Percentiles rank a stretch among this genome's conserved stretches.
These are phyloP conservation scores for Procambarus virginalis DNA, from an alignment of 1,140 invertebrate genomes.

Conservation along the genomic window DNA sequence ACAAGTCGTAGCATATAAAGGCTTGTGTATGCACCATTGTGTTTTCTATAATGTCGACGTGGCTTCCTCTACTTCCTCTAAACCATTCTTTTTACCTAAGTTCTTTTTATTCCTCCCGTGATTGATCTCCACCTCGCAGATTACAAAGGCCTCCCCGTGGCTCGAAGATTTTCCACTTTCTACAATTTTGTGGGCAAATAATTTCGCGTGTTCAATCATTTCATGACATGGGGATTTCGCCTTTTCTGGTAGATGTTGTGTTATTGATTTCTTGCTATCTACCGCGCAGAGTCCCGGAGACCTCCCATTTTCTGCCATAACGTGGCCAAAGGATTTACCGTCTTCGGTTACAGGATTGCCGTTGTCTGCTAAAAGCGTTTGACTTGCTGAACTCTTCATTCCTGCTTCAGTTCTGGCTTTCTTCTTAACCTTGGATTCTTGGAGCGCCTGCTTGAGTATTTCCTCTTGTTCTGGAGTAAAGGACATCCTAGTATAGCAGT, in stretches of 20 bases:
- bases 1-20: neutral
- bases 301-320: too few relatives aligned
- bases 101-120: neutral
- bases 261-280: too few relatives aligned
- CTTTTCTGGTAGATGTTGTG: too few relatives aligned
- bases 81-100: neutral
- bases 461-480: conserved; percentile 54
- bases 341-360: neutral
- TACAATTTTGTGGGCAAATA: neutral
- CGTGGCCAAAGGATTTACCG: neutral
- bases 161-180: conserved; percentile 3
- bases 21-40: conserved; percentile 3
- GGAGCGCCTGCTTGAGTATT: conserved; percentile 42
- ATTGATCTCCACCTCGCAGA: conserved; percentile 29
- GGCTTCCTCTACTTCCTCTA: conserved; percentile 9
- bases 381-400: neutral
- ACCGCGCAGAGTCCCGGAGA: too few relatives aligned
- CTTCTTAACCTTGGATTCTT: conserved; percentile 50
- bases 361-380: neutral
- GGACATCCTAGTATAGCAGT: conserved; percentile 51
- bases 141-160: conserved; percentile 45
- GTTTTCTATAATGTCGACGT: conserved; percentile 43
- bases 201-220: too few relatives aligned
- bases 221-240: too few relatives aligned
- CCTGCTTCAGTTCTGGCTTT: neutral